These are phyloP conservation scores for Mizuhopecten yessoensis DNA, from an alignment of 1,140 invertebrate species.

Conservation along the genomic window DNA sequence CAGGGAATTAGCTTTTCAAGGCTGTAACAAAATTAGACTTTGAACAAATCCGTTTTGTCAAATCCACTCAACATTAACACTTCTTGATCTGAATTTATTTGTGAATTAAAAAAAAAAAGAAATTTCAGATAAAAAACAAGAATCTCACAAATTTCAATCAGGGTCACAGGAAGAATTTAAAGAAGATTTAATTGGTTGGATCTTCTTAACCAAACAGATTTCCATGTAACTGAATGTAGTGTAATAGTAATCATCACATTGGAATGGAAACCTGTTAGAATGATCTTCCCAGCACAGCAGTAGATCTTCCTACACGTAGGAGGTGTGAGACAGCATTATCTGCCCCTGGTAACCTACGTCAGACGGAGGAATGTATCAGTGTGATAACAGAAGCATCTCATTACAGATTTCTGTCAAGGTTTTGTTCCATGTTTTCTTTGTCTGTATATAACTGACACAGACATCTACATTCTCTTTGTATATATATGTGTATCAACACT, in stretches of 20 bases:
- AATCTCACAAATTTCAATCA: neutral
- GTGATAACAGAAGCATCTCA: neutral
- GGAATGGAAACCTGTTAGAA: neutral
- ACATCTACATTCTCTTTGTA: neutral
- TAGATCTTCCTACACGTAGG: neutral
- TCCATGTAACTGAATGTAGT: neutral
- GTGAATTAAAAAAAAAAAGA: no score
- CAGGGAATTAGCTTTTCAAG: no score
- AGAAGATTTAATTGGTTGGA: neutral
- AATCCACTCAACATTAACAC: no score
- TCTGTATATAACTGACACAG: neutral
- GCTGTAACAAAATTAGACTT: no score
- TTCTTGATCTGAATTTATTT: no score
- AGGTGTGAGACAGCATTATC: neutral
- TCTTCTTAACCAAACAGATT: neutral
- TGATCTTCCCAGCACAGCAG: neutral
- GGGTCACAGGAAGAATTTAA: neutral
- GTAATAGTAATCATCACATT: neutral
- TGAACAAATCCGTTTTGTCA: no score
- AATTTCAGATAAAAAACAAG: neutral
- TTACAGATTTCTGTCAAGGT: neutral
- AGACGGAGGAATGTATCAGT: constrained; percentile 9
- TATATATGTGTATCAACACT: neutral
- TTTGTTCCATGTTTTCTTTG: neutral
- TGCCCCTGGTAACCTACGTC: constrained; percentile 13